Evolutionary conservation across 1,140 invertebrate species (phyloP).

Genomic region (Diabrotica virgifera): DNA sequence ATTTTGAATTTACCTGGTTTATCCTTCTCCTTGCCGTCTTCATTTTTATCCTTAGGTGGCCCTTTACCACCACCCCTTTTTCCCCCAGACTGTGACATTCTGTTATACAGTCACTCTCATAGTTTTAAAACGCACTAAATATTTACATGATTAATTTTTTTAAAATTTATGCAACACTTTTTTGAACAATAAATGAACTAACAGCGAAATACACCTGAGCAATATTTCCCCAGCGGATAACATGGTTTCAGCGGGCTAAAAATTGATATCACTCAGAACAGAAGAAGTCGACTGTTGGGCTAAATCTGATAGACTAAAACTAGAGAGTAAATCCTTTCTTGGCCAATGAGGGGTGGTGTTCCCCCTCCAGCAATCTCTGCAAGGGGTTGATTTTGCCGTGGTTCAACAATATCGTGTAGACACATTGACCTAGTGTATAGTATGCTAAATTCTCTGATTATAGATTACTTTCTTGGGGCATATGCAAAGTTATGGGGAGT

Average conservation of each 20-base stretch:
- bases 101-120: constrained; percentile 5
- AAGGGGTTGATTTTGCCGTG: constrained; percentile 15
- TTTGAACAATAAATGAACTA: constrained; percentile 14
- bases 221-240: constrained; percentile 20
- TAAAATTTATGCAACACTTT: constrained; percentile 5
- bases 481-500: constrained; percentile 4
- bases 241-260: constrained; percentile 7
- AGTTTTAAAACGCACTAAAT: constrained; percentile 4
- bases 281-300: constrained; percentile 11
- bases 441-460: constrained; percentile 19
- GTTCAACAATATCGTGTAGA: constrained; percentile 25
- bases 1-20: constrained; percentile 22
- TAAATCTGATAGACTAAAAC: constrained; percentile 17
- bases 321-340: constrained; percentile 29
- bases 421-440: constrained; percentile 23
- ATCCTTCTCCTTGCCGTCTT: constrained; percentile 62
- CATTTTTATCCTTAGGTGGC: constrained; percentile 52
- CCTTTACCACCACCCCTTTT: constrained; percentile 50
- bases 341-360: constrained; percentile 27
- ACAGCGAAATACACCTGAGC: constrained; percentile 15
- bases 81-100: constrained; percentile 49
- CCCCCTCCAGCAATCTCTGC: constrained; percentile 13
- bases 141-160: background rate
- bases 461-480: constrained; percentile 18
- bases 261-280: background rate